Evolutionary conservation across 2,113 vertebrate species (phyloP).

Genomic region (Nerophis ophidion): DNA sequence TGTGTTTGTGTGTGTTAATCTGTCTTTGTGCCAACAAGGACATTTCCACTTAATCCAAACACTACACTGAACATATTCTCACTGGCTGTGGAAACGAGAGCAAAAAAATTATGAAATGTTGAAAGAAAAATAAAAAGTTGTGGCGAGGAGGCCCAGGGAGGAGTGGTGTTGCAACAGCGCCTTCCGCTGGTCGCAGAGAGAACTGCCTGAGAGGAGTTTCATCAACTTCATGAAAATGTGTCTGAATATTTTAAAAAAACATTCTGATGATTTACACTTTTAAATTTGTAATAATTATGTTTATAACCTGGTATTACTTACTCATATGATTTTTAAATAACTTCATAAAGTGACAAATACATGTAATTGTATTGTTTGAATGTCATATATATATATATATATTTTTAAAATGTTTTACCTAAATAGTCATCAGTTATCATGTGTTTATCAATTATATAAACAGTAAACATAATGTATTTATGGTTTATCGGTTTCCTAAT

Average conservation of each 20-base stretch:
- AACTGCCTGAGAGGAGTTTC: background rate
- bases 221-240: background rate
- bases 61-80: conserved; percentile 33
- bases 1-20: conserved; percentile 7
- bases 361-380: too few relatives aligned
- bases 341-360: too few relatives aligned
- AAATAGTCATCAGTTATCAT: too few relatives aligned
- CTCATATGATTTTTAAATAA: too few relatives aligned
- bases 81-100: conserved; percentile 28
- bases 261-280: background rate
- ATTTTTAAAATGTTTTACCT: too few relatives aligned
- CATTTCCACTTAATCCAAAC: conserved; percentile 49
- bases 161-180: conserved; percentile 60
- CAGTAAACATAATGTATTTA: too few relatives aligned
- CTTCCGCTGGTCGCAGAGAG: conserved; percentile 62
- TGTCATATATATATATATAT: too few relatives aligned
- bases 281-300: too few relatives aligned
- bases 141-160: background rate
- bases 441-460: too few relatives aligned
- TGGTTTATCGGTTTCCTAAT: too few relatives aligned
- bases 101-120: conserved; percentile 37
- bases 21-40: conserved; percentile 34
- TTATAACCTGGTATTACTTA: too few relatives aligned
- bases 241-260: too few relatives aligned
- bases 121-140: conserved; percentile 6